A percentile compares a stretch with the other conserved stretches of the same genome.
Evolutionary conservation across 2,888 invertebrate genomes (phyloP).

Genomic region (Polydrusus cervinus): DNA sequence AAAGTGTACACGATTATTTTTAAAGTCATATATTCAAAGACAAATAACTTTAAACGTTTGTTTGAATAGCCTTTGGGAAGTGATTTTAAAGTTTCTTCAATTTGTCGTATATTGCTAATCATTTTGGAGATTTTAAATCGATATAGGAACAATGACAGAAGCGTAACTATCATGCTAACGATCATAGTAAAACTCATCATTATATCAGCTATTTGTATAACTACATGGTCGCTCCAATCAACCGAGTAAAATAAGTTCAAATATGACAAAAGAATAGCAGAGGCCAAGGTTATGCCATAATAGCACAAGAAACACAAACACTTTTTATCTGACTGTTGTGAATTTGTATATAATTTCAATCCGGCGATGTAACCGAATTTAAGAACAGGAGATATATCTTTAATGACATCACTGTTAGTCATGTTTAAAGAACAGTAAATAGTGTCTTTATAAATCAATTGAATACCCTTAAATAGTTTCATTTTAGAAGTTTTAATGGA

Average conservation of each 20-base stretch:
- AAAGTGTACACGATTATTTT: conserved; percentile 2
- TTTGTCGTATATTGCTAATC: background rate
- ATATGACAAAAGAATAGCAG: conserved; percentile 44
- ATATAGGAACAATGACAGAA: conserved; percentile 47
- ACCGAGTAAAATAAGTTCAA: conserved; percentile 39
- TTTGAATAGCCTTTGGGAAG: conserved; percentile 5
- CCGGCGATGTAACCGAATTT: conserved; percentile 54
- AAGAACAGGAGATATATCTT: conserved; percentile 45
- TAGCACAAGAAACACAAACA: conserved; percentile 23
- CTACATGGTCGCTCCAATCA: conserved; percentile 42
- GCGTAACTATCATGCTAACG: conserved; percentile 46
- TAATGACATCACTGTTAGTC: conserved; percentile 36
- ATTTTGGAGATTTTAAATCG: conserved; percentile 44
- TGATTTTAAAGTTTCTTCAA: conserved; percentile 4
- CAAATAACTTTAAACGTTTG: background rate
- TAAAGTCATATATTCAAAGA: conserved; percentile 6
- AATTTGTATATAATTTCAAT: conserved; percentile 44
- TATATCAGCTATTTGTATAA: conserved; percentile 54
- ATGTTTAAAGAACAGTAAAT: background rate
- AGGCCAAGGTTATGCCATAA: conserved; percentile 19
- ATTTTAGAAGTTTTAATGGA: conserved; percentile 13
- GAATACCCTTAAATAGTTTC: background rate
- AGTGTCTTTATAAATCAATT: background rate
- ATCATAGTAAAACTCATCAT: conserved; percentile 50
- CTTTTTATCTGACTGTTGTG: background rate